Evolutionary conservation across 2,113 vertebrate genomes (phyloP), one percentile per base, ranked within the genome.

Genomic region (Nematolebias whitei): DNA sequence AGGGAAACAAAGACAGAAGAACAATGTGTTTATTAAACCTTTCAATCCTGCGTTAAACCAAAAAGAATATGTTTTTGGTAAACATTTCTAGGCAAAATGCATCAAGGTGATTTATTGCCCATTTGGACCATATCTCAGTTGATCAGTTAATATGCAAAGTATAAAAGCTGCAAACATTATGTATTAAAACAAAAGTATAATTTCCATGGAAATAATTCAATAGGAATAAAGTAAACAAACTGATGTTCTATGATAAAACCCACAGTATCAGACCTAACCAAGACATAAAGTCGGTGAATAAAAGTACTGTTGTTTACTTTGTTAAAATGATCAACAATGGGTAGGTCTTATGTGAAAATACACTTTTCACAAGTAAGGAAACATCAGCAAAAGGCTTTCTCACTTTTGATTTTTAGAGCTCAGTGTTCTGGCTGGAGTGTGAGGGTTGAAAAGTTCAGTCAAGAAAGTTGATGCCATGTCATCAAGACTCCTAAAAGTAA

Each of bases 1-100:
- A 81, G n/a, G 80, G 24, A 29, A 29, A 43, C 49, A 62, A 29
- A 56, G 43, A 63, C 6, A 68, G 14, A 12, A 61, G 15, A 63
- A 10, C 6, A 59, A 41, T 1, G 2, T 50, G 19, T 81, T 71
- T 35, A 8, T 35, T 35, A 35, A 1, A 35, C 32, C 9, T 35
- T 35, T 35, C 32, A 35, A 10, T 8, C 32, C 9, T 35, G 1
- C 10, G 1, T 35, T 35, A 35, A 8, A 35, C 5, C 0, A 35
- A 35, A 10, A 10, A 9, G 26, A 4, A 7, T 29, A 9, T 35
- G 9, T 10, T 35, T 35, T 35, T 35, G 32, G 32, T 35, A 35
- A 35, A 35, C 32, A 35, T 35, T 35, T 10, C 5, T 6, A 8
- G 9, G 5, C 5, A 35, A 35, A 35, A 35, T 35, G 9, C 32